Percentiles rank a stretch among this genome's conserved stretches.
Conservation (phyloP, 1,140 invertebrate genomes). For the Drosophila ambigua region DNA sequence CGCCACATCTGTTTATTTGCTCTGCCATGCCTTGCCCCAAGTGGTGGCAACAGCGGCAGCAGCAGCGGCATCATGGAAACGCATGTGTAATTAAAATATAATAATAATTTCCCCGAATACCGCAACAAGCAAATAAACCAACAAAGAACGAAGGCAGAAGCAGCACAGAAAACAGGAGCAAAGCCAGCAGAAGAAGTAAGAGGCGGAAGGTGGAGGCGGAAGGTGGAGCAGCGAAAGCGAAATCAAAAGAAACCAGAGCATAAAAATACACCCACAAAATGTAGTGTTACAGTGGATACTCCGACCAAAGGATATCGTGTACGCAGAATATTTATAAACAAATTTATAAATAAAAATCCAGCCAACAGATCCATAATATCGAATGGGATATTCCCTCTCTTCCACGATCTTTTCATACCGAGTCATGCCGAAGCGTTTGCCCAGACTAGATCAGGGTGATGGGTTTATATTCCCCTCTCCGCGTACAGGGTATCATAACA, state of each 20-base stretch:
- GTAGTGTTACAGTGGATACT: neutral
- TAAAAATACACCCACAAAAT: slow-evolving; percentile 15
- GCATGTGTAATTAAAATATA: slow-evolving; percentile 83
- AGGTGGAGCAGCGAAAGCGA: slow-evolving; percentile 30
- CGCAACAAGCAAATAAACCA: slow-evolving; percentile 56
- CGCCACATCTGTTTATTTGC: slow-evolving; percentile 40
- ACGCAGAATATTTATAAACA: no score
- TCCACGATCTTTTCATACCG: no score
- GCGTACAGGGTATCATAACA: slow-evolving; percentile 5
- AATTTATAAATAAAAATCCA: no score
- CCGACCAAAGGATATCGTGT: no score
- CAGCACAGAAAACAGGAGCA: slow-evolving; percentile 1
- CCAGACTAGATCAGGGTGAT: no score
- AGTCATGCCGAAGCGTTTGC: no score
- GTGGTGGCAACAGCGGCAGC: slow-evolving; percentile 23
- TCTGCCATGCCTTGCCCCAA: slow-evolving; percentile 37
- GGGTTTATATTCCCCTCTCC: no score
- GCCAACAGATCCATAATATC: no score
- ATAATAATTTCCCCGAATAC: slow-evolving; percentile 73
- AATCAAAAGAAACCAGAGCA: slow-evolving; percentile 37
- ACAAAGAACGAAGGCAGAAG: slow-evolving; percentile 37
- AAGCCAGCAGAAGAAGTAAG: slow-evolving; percentile 23
- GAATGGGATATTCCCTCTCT: no score
- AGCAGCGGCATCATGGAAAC: slow-evolving; percentile 27
- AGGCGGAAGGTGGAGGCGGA: neutral